phyloP scores from a whole-genome alignment of 2,113 vertebrate species.

The Tyrannus savana region DNA sequence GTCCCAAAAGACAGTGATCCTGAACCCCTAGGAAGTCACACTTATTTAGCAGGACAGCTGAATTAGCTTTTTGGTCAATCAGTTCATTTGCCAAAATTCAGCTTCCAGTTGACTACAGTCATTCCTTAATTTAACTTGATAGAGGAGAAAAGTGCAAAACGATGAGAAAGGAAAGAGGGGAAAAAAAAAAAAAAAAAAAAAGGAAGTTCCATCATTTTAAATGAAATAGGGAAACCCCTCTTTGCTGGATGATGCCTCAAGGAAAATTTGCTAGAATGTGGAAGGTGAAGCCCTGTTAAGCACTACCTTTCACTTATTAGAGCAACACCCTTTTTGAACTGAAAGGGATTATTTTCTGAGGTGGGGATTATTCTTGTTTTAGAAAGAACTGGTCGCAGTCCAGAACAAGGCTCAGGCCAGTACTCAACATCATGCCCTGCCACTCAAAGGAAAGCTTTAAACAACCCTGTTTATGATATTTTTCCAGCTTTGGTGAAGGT shows the following conservation, averaged over 20 bases:
- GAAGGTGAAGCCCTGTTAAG: background rate
- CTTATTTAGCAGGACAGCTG: constrained; percentile 39
- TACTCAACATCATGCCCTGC: background rate
- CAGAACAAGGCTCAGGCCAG: background rate
- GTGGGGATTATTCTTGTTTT: background rate
- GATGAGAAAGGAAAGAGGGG: background rate
- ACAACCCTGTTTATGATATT: background rate
- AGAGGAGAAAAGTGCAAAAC: background rate
- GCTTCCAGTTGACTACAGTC: background rate
- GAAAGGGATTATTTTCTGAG: background rate
- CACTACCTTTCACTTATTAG: background rate
- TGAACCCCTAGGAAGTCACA: constrained; percentile 39
- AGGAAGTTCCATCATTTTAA: background rate
- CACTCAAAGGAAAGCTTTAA: background rate
- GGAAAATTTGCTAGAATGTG: background rate
- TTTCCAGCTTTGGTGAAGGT: background rate
- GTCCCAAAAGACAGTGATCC: background rate
- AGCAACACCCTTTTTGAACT: background rate
- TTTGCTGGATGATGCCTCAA: background rate
- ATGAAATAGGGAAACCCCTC: background rate
- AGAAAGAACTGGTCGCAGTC: background rate
- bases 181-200: background rate
- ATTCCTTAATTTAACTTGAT: constrained; percentile 9
- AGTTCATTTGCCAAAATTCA: constrained; percentile 12
- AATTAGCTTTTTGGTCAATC: constrained; percentile 40